phyloP scores from a whole-genome alignment of 2,888 invertebrate species.

The Aspidiotus rigidus region DNA sequence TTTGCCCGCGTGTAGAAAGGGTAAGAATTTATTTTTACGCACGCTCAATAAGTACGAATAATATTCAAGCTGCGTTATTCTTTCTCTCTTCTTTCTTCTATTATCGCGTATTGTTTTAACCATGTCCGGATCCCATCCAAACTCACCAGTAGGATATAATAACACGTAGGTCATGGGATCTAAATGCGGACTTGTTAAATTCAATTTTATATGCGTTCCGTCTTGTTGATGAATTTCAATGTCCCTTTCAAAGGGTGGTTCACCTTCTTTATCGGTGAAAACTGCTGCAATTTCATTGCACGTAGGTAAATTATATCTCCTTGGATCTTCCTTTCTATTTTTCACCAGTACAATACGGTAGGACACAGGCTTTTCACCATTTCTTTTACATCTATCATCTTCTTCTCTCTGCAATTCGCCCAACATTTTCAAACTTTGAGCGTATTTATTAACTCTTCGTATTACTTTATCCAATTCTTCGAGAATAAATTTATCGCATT shows the following conservation, averaged over 20 bases:
- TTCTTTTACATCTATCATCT: not conserved
- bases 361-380: not conserved
- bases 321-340: not conserved
- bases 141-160: not conserved
- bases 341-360: not conserved
- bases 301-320: not conserved
- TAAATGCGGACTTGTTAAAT: not conserved
- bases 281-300: not conserved
- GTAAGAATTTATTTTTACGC: not conserved
- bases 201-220: not conserved
- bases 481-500: not conserved
- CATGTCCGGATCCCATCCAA: not conserved
- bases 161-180: not conserved
- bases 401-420: not conserved
- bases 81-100: not conserved
- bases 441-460: not conserved
- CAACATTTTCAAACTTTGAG: not conserved
- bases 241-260: not conserved
- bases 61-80: not conserved
- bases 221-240: not conserved
- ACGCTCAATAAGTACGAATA: not conserved
- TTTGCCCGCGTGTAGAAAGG: slow-evolving; percentile 29
- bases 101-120: not conserved
- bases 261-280: not conserved
- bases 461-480: not conserved